Evolutionary conservation across 2,113 vertebrate species (phyloP).

Genomic region (Pogona vitticeps): DNA sequence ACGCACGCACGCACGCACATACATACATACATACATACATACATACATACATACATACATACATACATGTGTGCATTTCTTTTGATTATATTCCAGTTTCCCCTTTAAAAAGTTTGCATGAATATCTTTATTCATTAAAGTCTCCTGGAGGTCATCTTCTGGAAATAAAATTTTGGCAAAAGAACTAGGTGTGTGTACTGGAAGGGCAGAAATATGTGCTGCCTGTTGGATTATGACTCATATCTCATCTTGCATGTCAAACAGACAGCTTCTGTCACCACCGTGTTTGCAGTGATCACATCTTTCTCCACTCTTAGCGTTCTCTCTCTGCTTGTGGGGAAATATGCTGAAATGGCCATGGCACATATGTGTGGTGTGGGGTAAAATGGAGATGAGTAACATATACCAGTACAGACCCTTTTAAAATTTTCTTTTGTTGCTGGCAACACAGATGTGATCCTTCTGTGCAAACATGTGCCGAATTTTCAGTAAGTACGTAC

Average conservation of each 20-base stretch:
- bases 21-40: too few species aligned
- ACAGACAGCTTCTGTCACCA: not conserved
- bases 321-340: not conserved
- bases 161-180: not conserved
- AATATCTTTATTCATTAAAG: not conserved
- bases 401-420: not conserved
- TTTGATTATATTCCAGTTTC: too few species aligned
- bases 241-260: not conserved
- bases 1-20: too few species aligned
- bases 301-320: not conserved
- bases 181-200: not conserved
- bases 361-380: not conserved
- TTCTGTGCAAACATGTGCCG: not conserved
- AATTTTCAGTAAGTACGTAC: not conserved
- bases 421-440: not conserved
- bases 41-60: too few species aligned
- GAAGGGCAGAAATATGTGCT: not conserved
- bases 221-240: not conserved
- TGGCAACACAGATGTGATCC: not conserved
- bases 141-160: not conserved
- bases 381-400: not conserved
- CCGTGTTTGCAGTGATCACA: not conserved
- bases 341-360: not conserved
- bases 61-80: too few species aligned
- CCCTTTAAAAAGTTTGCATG: not conserved